phyloP scores from a whole-genome alignment of 92 coral and sea anemone genomes.

The Zoanthus gigantus region DNA sequence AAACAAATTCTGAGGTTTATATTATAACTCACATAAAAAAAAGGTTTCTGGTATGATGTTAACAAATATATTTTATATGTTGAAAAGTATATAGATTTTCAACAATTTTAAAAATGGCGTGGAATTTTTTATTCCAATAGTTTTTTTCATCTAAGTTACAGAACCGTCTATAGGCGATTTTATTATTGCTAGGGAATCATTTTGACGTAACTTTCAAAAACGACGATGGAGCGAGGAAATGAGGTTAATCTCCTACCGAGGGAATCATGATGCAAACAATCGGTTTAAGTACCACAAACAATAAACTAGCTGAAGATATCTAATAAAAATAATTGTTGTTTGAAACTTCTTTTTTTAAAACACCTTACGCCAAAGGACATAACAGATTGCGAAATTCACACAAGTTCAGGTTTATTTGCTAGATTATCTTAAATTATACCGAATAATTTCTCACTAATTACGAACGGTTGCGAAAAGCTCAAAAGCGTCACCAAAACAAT shows the following conservation, averaged over 20 bases:
- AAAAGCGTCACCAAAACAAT: conserved; percentile 9
- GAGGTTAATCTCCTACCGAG: not conserved
- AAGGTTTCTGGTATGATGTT: too few relatives aligned
- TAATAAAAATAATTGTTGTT: not conserved
- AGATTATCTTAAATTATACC: conserved; percentile 6
- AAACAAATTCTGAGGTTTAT: too few relatives aligned
- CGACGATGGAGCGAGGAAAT: not conserved
- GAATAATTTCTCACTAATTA: conserved; percentile 28
- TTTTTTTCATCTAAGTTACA: not conserved
- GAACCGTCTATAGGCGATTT: too few relatives aligned
- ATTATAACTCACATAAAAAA: too few relatives aligned
- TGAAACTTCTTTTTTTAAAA: not conserved
- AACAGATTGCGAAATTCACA: not conserved
- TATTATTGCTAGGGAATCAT: too few relatives aligned
- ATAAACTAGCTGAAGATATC: not conserved
- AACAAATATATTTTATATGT: too few relatives aligned
- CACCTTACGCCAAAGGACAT: not conserved
- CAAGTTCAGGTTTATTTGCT: not conserved
- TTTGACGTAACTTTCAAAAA: not conserved
- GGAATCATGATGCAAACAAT: not conserved
- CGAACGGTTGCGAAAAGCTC: not conserved
- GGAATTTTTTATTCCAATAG: not conserved
- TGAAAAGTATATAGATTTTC: too few relatives aligned
- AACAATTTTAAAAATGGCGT: too few relatives aligned
- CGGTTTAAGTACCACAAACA: not conserved